Conservation (phyloP, 2,888 invertebrate genomes). For the Nephrotoma appendiculata region DNA sequence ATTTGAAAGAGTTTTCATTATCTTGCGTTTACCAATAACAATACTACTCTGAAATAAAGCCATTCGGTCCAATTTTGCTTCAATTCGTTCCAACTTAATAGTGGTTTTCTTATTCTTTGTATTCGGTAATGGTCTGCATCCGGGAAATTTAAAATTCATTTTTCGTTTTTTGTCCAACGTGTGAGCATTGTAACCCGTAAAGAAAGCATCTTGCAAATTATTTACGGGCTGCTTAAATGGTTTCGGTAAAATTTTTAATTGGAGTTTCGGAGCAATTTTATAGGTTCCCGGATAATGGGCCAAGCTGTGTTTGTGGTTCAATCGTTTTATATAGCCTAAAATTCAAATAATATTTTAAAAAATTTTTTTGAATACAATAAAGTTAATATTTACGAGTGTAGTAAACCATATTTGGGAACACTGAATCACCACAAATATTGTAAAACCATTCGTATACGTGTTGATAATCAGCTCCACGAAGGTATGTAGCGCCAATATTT, state of each 20-base stretch:
- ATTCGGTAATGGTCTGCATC: background rate
- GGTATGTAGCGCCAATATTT: conserved; percentile 23
- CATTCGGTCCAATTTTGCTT: background rate
- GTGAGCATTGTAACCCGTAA: background rate
- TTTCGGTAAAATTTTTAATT: conserved; percentile 24
- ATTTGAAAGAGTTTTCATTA: background rate
- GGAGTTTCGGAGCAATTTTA: conserved; percentile 21
- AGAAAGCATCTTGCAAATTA: background rate
- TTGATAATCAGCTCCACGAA: conserved; percentile 26
- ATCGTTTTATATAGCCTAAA: conserved; percentile 21
- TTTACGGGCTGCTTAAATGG: background rate
- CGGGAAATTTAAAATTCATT: background rate
- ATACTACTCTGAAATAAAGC: background rate
- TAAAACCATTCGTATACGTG: conserved; percentile 31
- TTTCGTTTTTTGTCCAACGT: background rate
- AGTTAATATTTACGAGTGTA: conserved; percentile 9
- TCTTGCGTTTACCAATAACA: background rate
- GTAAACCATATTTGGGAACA: conserved; percentile 28
- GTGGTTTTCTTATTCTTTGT: background rate
- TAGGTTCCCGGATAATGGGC: conserved; percentile 19
- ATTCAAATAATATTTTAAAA: background rate
- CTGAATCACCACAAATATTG: conserved; percentile 24
- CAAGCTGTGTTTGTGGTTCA: conserved; percentile 17
- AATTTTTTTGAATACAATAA: background rate
- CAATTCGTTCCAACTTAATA: background rate